Percentiles rank a stretch among this genome's conserved stretches.
phyloP scores from a whole-genome alignment of 1,140 invertebrate genomes.

The Drosophila novamexicana region DNA sequence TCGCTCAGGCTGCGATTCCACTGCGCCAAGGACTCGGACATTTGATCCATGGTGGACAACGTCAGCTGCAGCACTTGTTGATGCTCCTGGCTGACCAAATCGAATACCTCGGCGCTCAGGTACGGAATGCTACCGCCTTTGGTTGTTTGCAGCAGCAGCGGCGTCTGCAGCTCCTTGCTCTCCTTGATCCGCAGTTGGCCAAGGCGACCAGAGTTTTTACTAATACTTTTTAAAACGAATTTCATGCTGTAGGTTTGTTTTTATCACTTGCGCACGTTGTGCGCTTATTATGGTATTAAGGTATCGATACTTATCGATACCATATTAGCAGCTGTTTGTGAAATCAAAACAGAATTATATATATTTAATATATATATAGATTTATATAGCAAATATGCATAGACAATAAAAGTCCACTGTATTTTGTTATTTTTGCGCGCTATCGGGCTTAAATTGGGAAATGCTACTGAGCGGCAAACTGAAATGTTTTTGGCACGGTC shows the following conservation, averaged over 20 bases:
- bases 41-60: constrained; percentile 86
- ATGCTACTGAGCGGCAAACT: background rate
- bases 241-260: constrained; percentile 84
- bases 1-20: constrained; percentile 85
- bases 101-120: constrained; percentile 88
- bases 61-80: constrained; percentile 86
- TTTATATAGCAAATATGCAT: no score
- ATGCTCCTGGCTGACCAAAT: constrained; percentile 85
- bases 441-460: no score
- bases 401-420: no score
- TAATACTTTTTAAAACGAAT: constrained; percentile 85
- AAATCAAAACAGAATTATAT: background rate
- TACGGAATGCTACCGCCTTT: constrained; percentile 88
- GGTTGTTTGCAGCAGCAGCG: constrained; percentile 66
- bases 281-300: background rate
- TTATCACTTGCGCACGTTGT: constrained; percentile 46
- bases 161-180: constrained; percentile 40
- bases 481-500: no score
- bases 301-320: constrained; percentile 30
- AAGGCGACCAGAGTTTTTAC: constrained; percentile 85
- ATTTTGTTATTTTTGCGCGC: no score
- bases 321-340: constrained; percentile 6
- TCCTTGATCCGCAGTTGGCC: constrained; percentile 85
- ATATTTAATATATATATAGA: no score
- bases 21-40: constrained; percentile 85